Evolutionary conservation across 2,888 invertebrate genomes (phyloP), one percentile per base, ranked within the genome.

Genomic region (Camponotus fellah): DNA sequence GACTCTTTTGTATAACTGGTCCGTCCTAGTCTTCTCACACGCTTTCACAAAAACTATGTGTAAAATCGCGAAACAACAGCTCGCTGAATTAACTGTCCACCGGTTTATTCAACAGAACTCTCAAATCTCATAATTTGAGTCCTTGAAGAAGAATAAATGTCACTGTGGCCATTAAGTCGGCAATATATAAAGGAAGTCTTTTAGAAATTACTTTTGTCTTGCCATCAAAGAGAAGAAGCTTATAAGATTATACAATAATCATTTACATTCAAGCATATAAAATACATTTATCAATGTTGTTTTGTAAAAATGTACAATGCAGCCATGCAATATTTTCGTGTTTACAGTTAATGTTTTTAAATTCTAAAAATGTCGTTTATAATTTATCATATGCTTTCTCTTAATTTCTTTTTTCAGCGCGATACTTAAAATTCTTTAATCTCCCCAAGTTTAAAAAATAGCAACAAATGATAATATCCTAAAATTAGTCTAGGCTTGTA

Each of bases 41-140:
- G 21, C 65, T 76, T 76, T 26, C 17, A 37, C 10, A 37, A 53
- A 66, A 53, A 66, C 5, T 17, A 26, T 21, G 53, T 26, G 66
- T 66, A 53, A 17, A 66, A 56, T 76, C n/a, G 40, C 17, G 40
- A 49, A n/a, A 65, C n/a, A 66, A 40, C 53, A 12, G 14, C 0
- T 17, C 37, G 32, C 34, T 14, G 32, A 76, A 76, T 76, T 49
- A 53, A 79, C n/a, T 34, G 37, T 43, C 43, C 32, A 32, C 21
- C 34, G 14, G 14, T 64, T 21, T 69, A 64, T 79, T 79, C 79
- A 62, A n/a, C 9, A 34, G 21, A 64, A 46, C 43, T 74, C 26
- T 37, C 71, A 56, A 64, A 83, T 79, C 40, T 34, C 37, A 71
- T 58, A 71, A 69, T 79, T 60, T 32, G 71, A 60, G 17, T 32